Evolutionary conservation across 2,113 vertebrate genomes (phyloP).

Genomic region (Crocuta crocuta): DNA sequence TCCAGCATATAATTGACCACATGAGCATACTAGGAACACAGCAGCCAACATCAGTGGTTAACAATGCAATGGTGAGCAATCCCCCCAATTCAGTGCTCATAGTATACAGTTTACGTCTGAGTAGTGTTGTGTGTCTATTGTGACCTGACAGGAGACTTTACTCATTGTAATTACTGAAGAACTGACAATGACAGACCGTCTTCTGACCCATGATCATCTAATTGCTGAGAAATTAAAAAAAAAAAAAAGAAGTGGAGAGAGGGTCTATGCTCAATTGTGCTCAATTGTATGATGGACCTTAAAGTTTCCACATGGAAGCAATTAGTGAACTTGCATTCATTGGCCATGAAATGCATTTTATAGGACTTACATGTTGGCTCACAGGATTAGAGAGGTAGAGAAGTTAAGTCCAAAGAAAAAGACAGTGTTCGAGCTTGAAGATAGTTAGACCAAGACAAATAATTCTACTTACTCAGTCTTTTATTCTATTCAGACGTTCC

Average conservation of each 20-base stretch:
- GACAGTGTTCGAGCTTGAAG: fast-evolving
- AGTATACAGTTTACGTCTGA: not conserved
- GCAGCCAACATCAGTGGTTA: fast-evolving
- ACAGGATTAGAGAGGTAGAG: not conserved
- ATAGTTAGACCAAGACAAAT: not conserved
- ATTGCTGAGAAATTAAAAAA: not conserved
- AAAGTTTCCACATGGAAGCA: not conserved
- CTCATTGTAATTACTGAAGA: not conserved
- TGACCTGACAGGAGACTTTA: not conserved
- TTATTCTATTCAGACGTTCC: not conserved
- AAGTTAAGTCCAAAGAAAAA: not conserved
- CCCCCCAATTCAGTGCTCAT: not conserved
- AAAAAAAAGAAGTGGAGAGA: not conserved
- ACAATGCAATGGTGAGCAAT: not conserved
- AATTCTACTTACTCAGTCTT: not conserved
- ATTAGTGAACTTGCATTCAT: not conserved
- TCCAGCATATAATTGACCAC: not conserved
- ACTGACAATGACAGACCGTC: fast-evolving
- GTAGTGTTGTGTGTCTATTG: not conserved
- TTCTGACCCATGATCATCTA: not conserved
- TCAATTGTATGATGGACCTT: not conserved
- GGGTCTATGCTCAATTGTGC: not conserved
- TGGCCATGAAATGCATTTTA: not conserved
- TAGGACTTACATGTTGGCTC: fast-evolving
- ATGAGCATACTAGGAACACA: not conserved